Evolutionary conservation across 2,113 vertebrate species (phyloP).

Genomic region (Procavia capensis): DNA sequence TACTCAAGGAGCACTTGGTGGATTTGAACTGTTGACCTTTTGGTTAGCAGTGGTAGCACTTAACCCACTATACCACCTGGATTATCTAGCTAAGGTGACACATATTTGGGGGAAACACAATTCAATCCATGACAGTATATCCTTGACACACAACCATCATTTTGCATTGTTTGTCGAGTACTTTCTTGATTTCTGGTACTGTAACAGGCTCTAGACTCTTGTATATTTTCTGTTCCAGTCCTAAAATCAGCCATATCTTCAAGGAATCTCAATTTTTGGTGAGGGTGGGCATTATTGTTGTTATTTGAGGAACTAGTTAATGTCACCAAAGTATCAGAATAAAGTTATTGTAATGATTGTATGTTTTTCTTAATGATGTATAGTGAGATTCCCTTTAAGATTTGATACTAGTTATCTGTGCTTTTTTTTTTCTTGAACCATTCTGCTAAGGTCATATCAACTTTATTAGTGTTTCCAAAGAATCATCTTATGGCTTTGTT

Average conservation of each 20-base stretch:
- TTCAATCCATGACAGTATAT: too few species aligned
- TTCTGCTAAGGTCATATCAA: neutral
- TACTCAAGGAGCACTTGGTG: too few species aligned
- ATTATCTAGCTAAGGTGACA: too few species aligned
- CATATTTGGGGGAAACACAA: too few species aligned
- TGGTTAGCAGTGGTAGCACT: too few species aligned
- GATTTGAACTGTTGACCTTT: too few species aligned
- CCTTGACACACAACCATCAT: too few species aligned
- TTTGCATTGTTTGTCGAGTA: too few species aligned
- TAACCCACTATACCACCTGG: too few species aligned
- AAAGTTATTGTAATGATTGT: neutral
- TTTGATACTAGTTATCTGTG: neutral
- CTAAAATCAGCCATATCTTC: neutral
- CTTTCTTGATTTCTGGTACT: too few species aligned
- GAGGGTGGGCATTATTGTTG: neutral
- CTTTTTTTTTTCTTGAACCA: neutral
- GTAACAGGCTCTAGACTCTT: too few species aligned
- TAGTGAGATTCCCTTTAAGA: neutral
- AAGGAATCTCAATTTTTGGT: neutral
- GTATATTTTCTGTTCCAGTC: neutral
- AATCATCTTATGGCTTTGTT: neutral
- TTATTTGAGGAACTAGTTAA: neutral
- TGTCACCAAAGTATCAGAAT: neutral
- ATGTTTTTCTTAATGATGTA: neutral
- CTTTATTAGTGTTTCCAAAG: neutral